phyloP scores from a whole-genome alignment of 2,797 vertebrate species.

The Pelochelys cantorii region DNA sequence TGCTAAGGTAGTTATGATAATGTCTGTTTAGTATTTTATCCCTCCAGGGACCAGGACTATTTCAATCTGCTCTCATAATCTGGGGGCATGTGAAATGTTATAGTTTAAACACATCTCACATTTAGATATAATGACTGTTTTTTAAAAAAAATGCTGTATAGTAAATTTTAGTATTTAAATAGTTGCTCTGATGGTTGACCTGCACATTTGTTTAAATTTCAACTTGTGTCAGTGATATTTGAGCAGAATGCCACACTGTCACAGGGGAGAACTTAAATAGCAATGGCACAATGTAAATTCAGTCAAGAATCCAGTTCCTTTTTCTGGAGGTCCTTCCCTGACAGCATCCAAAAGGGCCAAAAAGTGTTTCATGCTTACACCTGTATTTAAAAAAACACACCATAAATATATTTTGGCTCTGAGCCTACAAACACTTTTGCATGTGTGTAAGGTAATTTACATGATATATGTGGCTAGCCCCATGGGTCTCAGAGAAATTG shows the following conservation, averaged over 20 bases:
- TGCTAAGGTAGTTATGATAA: not conserved
- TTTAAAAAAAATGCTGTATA: not conserved
- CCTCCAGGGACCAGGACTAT: not conserved
- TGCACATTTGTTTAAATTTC: not conserved
- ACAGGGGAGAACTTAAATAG: not conserved
- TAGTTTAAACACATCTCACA: not conserved
- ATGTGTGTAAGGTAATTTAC: not conserved
- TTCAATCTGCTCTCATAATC: not conserved
- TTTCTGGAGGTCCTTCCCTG: not conserved
- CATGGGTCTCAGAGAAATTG: not conserved
- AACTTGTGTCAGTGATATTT: not conserved
- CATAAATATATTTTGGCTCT: not conserved
- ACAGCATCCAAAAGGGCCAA: not conserved
- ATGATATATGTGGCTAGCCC: not conserved
- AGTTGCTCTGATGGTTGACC: not conserved
- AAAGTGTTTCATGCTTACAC: not conserved
- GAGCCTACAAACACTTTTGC: not conserved
- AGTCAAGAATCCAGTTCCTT: not conserved
- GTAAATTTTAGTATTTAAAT: not conserved
- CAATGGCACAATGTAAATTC: not conserved
- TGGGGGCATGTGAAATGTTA: not conserved
- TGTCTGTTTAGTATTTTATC: slow-evolving; percentile 2
- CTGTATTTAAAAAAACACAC: not conserved
- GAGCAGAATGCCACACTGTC: not conserved
- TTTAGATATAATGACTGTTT: not conserved